phyloP scores from a whole-genome alignment of 2,113 vertebrate species.

The Lethenteron reissneri region DNA sequence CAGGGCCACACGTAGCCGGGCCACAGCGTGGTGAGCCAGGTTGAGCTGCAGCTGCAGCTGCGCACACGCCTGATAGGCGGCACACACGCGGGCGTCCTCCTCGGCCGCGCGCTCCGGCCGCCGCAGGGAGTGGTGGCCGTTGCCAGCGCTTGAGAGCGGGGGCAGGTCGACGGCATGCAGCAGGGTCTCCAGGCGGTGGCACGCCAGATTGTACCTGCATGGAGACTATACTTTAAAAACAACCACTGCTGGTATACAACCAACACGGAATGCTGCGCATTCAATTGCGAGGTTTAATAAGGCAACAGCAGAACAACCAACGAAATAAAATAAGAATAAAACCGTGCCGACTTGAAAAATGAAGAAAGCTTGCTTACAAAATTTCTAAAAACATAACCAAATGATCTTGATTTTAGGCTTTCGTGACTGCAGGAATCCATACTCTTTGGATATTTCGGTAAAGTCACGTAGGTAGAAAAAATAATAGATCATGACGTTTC shows the following conservation, averaged over 20 bases:
- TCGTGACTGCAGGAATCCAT: background rate
- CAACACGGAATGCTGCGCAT: too few relatives aligned
- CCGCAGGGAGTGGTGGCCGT: slow-evolving; percentile 84
- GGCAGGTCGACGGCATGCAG: slow-evolving; percentile 89
- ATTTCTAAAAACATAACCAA: too few relatives aligned
- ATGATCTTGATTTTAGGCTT: background rate
- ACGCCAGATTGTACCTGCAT: slow-evolving; percentile 76
- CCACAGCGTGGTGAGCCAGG: slow-evolving; percentile 82
- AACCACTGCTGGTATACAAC: too few relatives aligned
- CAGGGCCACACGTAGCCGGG: slow-evolving; percentile 64
- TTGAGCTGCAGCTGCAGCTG: slow-evolving; percentile 92
- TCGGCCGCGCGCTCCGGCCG: slow-evolving; percentile 95
- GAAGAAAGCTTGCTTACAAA: background rate
- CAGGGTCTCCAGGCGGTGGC: slow-evolving; percentile 82
- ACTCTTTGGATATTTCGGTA: too few relatives aligned
- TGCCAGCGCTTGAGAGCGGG: slow-evolving; percentile 88
- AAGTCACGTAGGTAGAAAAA: too few relatives aligned
- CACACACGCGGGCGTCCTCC: slow-evolving; percentile 87
- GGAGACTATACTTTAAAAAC: too few relatives aligned
- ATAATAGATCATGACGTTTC: too few relatives aligned
- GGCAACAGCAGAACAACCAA: background rate
- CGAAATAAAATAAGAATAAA: background rate
- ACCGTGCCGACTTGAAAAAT: background rate
- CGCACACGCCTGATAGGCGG: slow-evolving; percentile 92
- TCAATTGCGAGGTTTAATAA: slow-evolving; percentile 10